Conservation (phyloP, 2,797 vertebrate species). For the Notolepis coatsorum region DNA sequence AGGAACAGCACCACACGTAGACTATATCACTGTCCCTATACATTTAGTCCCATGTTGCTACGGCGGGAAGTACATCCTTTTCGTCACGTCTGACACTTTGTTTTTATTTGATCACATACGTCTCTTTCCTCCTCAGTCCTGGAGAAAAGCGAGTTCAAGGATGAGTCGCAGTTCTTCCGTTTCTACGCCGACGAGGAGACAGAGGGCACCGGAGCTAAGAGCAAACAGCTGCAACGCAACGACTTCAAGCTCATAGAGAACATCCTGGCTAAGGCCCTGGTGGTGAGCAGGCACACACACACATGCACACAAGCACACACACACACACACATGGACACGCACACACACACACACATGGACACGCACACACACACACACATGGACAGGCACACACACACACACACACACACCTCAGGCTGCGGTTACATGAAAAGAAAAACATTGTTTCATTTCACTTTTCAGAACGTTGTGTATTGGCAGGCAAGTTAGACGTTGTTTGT, state of each 20-base stretch:
- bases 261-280: constrained; percentile 92
- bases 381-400: background rate
- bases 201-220: constrained; percentile 93
- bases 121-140: constrained; percentile 80
- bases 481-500: too few species aligned
- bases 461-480: too few species aligned
- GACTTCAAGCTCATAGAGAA: constrained; percentile 98
- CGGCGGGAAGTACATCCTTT: too few species aligned
- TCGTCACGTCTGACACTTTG: too few species aligned
- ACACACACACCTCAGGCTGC: background rate
- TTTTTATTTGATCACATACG: too few species aligned
- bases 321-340: background rate
- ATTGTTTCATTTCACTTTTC: too few species aligned
- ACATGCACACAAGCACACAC: too few species aligned
- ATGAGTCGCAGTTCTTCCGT: constrained; percentile 97
- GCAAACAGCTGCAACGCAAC: constrained; percentile 91
- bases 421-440: too few species aligned
- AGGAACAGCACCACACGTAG: too few species aligned
- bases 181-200: constrained; percentile 98
- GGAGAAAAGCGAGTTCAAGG: constrained; percentile 99
- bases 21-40: too few species aligned
- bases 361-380: too few species aligned
- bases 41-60: background rate
- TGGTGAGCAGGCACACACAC: constrained; percentile 84
- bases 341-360: constrained; percentile 4